Conservation (phyloP, 2,113 vertebrate genomes). For the Dromas ardeola region DNA sequence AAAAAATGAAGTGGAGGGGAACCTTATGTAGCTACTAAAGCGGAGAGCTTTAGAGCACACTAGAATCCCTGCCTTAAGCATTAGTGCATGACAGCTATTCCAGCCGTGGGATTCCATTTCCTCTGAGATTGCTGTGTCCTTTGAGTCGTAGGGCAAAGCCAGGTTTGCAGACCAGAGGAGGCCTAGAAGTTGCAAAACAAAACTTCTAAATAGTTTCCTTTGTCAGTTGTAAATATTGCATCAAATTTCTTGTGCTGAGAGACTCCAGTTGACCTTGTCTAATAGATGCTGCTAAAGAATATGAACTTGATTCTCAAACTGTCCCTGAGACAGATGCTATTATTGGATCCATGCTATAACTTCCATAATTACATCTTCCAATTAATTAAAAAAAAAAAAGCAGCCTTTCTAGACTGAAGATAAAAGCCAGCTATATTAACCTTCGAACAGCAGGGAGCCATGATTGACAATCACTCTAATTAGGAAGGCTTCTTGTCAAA, state of each 20-base stretch:
- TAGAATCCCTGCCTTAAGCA: neutral
- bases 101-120: neutral
- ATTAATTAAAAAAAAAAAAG: conserved; percentile 56
- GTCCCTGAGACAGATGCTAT: conserved; percentile 39
- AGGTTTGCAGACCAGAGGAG: neutral
- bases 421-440: conserved; percentile 73
- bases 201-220: neutral
- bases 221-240: neutral
- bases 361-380: conserved; percentile 70
- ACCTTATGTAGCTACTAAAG: neutral
- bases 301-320: conserved; percentile 23
- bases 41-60: neutral
- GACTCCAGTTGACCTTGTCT: conserved; percentile 38
- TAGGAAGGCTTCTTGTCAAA: conserved; percentile 69
- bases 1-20: neutral
- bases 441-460: conserved; percentile 52
- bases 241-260: neutral
- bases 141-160: neutral
- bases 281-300: conserved; percentile 8
- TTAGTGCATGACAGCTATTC: neutral
- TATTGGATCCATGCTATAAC: conserved; percentile 59
- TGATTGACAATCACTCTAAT: conserved; percentile 72
- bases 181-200: neutral
- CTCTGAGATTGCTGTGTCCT: neutral
- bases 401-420: conserved; percentile 54